Conservation (phyloP, 2,113 vertebrate species). For the Poeciliopsis turrubarensis region DNA sequence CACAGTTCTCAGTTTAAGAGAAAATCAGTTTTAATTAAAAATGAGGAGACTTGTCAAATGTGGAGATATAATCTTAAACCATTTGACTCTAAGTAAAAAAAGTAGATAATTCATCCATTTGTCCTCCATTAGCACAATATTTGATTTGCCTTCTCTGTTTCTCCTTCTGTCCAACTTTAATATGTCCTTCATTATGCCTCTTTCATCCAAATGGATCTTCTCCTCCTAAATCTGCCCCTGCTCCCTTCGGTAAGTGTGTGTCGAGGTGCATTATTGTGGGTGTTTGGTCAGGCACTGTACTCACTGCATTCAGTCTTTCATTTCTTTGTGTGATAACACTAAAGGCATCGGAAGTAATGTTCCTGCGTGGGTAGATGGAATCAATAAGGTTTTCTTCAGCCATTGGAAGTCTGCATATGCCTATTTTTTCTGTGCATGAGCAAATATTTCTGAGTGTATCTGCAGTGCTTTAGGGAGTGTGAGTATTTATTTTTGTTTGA, state of each 20-base stretch:
- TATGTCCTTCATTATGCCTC: background rate
- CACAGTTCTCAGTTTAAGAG: background rate
- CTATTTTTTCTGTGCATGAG: constrained; percentile 14
- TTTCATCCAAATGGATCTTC: background rate
- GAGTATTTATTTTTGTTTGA: constrained; percentile 4
- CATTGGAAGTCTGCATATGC: constrained; percentile 7
- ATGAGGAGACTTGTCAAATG: background rate
- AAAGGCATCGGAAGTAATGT: constrained; percentile 24
- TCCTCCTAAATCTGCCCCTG: constrained; percentile 24
- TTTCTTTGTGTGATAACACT: constrained; percentile 36
- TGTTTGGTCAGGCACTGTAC: constrained; percentile 14
- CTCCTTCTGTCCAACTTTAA: background rate
- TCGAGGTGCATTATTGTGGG: constrained; percentile 38
- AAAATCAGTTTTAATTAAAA: constrained; percentile 2
- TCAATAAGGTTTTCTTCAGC: constrained; percentile 46
- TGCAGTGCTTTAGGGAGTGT: background rate
- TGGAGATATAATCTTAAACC: background rate
- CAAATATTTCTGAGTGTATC: constrained; percentile 23
- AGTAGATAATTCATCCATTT: background rate
- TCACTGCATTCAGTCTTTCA: constrained; percentile 30
- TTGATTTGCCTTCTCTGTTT: background rate
- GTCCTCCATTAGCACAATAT: background rate
- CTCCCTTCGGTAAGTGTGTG: constrained; percentile 11
- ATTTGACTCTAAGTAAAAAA: too few species aligned
- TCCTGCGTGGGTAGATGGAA: constrained; percentile 39